phyloP scores from a whole-genome alignment of 1,140 invertebrate genomes.

The Mizuhopecten yessoensis region DNA sequence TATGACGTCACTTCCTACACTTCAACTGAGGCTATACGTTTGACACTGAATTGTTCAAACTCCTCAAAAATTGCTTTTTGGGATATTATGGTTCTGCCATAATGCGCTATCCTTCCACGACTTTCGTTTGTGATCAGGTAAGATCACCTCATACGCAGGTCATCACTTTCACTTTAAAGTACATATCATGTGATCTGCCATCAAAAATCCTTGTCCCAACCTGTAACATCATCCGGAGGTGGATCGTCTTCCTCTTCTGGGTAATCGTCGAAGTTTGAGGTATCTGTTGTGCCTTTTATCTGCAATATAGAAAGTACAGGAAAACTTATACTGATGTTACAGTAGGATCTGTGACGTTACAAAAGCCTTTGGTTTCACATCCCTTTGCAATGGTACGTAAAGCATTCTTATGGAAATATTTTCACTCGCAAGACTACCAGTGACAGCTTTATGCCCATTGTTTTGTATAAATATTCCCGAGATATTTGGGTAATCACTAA shows the following conservation, averaged over 20 bases:
- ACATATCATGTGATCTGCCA: not conserved
- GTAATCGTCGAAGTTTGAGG: constrained; percentile 83
- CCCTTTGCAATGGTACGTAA: too few species aligned
- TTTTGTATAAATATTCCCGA: too few species aligned
- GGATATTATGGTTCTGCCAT: not conserved
- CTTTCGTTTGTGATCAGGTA: not conserved
- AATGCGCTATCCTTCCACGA: not conserved
- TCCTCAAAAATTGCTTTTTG: not conserved
- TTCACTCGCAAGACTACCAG: too few species aligned
- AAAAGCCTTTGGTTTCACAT: too few species aligned
- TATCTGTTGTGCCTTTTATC: constrained; percentile 80
- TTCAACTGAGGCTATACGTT: not conserved
- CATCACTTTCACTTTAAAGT: too few species aligned
- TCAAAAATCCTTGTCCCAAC: constrained; percentile 84
- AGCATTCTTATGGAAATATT: too few species aligned
- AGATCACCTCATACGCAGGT: too few species aligned
- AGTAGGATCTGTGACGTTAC: too few species aligned
- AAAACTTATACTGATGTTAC: too few species aligned
- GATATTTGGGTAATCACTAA: too few species aligned
- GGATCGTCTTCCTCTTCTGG: constrained; percentile 82
- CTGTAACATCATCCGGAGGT: constrained; percentile 82
- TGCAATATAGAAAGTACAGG: constrained; percentile 70
- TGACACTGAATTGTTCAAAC: not conserved
- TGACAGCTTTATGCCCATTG: too few species aligned
- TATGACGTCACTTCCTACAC: not conserved